Base-by-base conservation (phyloP, 2,888 invertebrate genomes). In the Xylota segnis region DNA sequence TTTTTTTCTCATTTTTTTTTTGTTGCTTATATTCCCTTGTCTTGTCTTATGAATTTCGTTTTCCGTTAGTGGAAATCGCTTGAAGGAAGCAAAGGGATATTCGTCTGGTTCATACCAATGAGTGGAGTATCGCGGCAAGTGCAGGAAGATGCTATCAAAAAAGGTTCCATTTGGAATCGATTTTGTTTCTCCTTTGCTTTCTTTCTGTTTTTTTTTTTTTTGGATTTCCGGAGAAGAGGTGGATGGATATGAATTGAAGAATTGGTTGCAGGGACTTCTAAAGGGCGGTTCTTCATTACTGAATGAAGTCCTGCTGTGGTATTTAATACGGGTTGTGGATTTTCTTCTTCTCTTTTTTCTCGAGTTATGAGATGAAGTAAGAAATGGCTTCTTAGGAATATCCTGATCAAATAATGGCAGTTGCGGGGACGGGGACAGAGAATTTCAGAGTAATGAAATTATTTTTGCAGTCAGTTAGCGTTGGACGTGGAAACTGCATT, bases 1-100 rank as follows among this genome's bases (percentile, higher is more conserved):
- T 66, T 45, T 47, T 75, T 65, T 61, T 74, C n/a, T 32, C 59
- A 72, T 27, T 66, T 45, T 47, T 75, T 65, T 61, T 74, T 23
- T 32, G 10, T 27, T 65, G 14, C 54, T 74, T 74, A 18, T 61
- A 45, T 76, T 72, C 61, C 37, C 66, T 82, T 77, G 76, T 59
- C 76, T 86, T 81, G 75, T 82, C 81, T 86, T 76, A 81, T 72
- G 72, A 82, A 86, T 77, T 86, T 82, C 58, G 59, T 47, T 63
- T 45, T 52, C 14, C 16, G 47, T 59, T 50, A 65, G 50, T 66
- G 16, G 54, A 52, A 66, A 65, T 65, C 43, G 58, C 37, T 72
- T 23, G 43, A 16, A 52, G 43, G 45, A 23, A 70, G 56, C 59
- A 61, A 68, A 47, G 45, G 63, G 63, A 82, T 70, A 63, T 74